phyloP scores from a whole-genome alignment of 2,888 invertebrate species.

The Drosophila prolongata region DNA sequence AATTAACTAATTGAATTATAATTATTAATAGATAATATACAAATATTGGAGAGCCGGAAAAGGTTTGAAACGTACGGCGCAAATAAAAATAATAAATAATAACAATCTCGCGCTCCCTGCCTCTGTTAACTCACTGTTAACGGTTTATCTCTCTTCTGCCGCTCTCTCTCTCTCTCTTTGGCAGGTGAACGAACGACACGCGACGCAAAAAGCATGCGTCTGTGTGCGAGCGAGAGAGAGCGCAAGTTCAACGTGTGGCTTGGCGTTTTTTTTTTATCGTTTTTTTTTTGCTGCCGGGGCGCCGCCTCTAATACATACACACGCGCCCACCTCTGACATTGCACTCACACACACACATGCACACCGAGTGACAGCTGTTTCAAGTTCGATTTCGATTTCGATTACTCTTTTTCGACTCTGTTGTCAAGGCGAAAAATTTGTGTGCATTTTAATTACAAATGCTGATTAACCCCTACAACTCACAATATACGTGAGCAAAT shows the following conservation, averaged over 20 bases:
- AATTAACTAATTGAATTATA: slow-evolving; percentile 36
- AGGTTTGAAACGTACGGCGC: slow-evolving; percentile 44
- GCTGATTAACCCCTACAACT: slow-evolving; percentile 27
- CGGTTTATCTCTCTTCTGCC: slow-evolving; percentile 5
- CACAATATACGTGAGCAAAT: slow-evolving; percentile 27
- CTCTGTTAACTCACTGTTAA: slow-evolving; percentile 25
- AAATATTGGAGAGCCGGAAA: slow-evolving; percentile 23
- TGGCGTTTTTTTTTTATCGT: slow-evolving; percentile 29
- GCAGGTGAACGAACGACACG: slow-evolving; percentile 78
- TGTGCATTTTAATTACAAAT: slow-evolving; percentile 52
- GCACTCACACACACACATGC: slow-evolving; percentile 21
- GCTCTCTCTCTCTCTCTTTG: slow-evolving; percentile 24
- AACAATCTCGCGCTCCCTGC: slow-evolving; percentile 34
- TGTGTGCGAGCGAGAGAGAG: slow-evolving; percentile 23
- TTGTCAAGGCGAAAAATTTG: slow-evolving; percentile 40
- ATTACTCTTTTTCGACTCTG: slow-evolving; percentile 31
- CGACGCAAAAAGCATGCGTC: slow-evolving; percentile 56
- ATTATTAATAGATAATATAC: slow-evolving; percentile 27
- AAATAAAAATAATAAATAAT: slow-evolving; percentile 54
- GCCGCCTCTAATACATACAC: slow-evolving; percentile 34
- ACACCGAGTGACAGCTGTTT: slow-evolving; percentile 61
- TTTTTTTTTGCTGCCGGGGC: slow-evolving; percentile 27
- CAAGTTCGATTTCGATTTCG: slow-evolving; percentile 48
- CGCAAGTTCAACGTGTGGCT: slow-evolving; percentile 50
- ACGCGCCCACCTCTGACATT: slow-evolving; percentile 30